These are phyloP conservation scores for Lycorma delicatula DNA, from an alignment of 1,140 invertebrate species.

Conservation along the genomic window DNA sequence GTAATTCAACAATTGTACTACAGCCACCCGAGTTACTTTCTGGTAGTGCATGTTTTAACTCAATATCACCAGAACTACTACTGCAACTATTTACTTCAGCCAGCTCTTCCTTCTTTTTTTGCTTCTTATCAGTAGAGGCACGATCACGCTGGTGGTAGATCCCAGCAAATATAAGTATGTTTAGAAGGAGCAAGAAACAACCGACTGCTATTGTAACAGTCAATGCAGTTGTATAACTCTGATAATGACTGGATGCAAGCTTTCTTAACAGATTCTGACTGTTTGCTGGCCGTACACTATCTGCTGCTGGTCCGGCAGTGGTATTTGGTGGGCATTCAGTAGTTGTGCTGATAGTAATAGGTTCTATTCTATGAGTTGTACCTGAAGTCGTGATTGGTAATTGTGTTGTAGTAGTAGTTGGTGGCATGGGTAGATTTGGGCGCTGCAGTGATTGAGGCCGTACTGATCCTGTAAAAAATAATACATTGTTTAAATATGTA, in stretches of 20 bases:
- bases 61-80: slow-evolving; percentile 42
- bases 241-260: slow-evolving; percentile 67
- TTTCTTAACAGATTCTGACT: slow-evolving; percentile 63
- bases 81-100: slow-evolving; percentile 59
- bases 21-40: slow-evolving; percentile 34
- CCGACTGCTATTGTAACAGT: slow-evolving; percentile 91
- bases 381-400: slow-evolving; percentile 36
- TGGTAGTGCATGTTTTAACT: slow-evolving; percentile 43
- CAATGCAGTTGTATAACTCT: slow-evolving; percentile 80
- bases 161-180: slow-evolving; percentile 88
- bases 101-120: slow-evolving; percentile 54
- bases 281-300: slow-evolving; percentile 30
- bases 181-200: slow-evolving; percentile 77
- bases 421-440: slow-evolving; percentile 40
- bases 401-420: slow-evolving; percentile 39
- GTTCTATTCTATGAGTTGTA: slow-evolving; percentile 34
- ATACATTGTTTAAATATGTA: neutral
- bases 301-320: slow-evolving; percentile 34
- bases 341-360: slow-evolving; percentile 39
- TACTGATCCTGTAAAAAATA: slow-evolving; percentile 48
- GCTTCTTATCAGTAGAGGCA: slow-evolving; percentile 52
- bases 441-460: slow-evolving; percentile 56
- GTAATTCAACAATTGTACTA: slow-evolving; percentile 49
- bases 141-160: slow-evolving; percentile 86
- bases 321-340: slow-evolving; percentile 60